Base-by-base conservation (phyloP, 2,888 invertebrate species). In the Parthenolecanium corni region DNA sequence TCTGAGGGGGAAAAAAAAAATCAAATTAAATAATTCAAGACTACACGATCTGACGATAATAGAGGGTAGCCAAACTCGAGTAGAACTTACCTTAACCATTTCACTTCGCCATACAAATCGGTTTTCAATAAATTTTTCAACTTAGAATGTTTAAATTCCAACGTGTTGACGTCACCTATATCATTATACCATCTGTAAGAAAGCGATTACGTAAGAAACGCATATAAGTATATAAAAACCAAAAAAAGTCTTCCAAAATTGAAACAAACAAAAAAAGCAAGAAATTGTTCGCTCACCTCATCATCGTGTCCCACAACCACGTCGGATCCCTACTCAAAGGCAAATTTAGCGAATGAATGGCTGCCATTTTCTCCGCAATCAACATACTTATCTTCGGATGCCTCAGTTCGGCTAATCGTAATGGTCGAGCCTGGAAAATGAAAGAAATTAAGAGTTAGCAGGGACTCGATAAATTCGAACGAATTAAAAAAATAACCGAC, bases 241-340 rank as follows among this genome's bases (percentile, higher is more conserved):
- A n/a, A n/a, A n/a, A n/a, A n/a, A n/a, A n/a, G n/a, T n/a, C n/a
- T n/a, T n/a, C n/a, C n/a, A n/a, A n/a, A n/a, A n/a, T n/a, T n/a
- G n/a, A n/a, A n/a, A n/a, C n/a, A n/a, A n/a, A n/a, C n/a, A n/a
- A n/a, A n/a, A n/a, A n/a, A n/a, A n/a, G n/a, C n/a, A n/a, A n/a
- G n/a, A n/a, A n/a, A 31, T 21, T 47, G 31, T 9, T 18, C 40
- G 6, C 51, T 11, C 52, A 92, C 71, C 86, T 84, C 24, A 80
- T 79, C 78, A 93, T 85, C 2, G 89, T 92, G 70, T 92, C 89
- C 86, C 90, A 92, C 0, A 97, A 74, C 90, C 95, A 97, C 64
- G 85, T 84, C 0, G 97, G 95, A 70, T 94, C 92, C 75, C 98
- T 98, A 68, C 87, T 89, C 67, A 98, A 82, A 0, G 98, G 98